Percentiles rank a stretch among this genome's conserved stretches.
Evolutionary conservation across 1,140 invertebrate species (phyloP).

Genomic region (Anastatus disparis): DNA sequence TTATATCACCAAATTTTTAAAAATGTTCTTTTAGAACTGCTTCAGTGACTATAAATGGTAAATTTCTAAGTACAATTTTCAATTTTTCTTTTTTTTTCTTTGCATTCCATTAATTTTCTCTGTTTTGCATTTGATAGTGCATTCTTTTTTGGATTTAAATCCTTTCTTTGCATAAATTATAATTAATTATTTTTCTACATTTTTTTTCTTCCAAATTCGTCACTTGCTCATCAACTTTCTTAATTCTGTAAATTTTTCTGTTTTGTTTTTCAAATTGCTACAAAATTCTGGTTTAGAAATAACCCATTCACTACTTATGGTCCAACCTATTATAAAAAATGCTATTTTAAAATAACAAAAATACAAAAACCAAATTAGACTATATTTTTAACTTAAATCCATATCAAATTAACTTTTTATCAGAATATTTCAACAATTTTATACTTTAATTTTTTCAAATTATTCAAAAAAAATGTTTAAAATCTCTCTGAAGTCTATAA

Average conservation of each 20-base stretch:
- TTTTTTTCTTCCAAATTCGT: conserved; percentile 61
- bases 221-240: conserved; percentile 57
- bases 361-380: conserved; percentile 45
- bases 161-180: conserved; percentile 34
- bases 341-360: background rate
- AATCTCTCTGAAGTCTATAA: conserved; percentile 72
- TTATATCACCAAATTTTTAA: conserved; percentile 71
- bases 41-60: conserved; percentile 78
- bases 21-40: conserved; percentile 71
- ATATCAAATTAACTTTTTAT: conserved; percentile 85
- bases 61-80: conserved; percentile 79
- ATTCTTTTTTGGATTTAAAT: conserved; percentile 36
- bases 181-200: conserved; percentile 60
- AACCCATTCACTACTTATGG: conserved; percentile 88
- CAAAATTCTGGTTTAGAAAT: conserved; percentile 80
- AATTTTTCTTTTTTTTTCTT: conserved; percentile 64
- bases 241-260: conserved; percentile 47
- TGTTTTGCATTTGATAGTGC: conserved; percentile 45
- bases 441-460: conserved; percentile 83
- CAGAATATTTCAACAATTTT: conserved; percentile 79
- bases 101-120: conserved; percentile 51
- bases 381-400: conserved; percentile 83
- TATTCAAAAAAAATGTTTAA: conserved; percentile 78
- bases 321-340: conserved; percentile 71
- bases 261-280: conserved; percentile 56